A percentile compares a stretch with the other conserved stretches of the same genome.
phyloP scores from a whole-genome alignment of 2,888 invertebrate species.

The Zaprionus lineosus region DNA sequence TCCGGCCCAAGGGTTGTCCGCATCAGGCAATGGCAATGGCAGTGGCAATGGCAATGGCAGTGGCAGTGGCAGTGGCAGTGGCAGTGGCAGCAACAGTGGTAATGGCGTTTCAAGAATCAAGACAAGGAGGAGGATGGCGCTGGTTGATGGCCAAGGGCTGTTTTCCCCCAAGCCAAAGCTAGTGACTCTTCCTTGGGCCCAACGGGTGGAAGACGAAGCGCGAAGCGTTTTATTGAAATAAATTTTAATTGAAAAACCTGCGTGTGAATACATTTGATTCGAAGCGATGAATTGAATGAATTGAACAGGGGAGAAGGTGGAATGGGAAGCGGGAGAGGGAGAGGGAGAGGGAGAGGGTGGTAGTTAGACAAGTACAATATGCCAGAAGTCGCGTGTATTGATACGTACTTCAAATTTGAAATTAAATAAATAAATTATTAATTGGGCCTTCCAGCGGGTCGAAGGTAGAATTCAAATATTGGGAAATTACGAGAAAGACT shows the following conservation, averaged over 20 bases:
- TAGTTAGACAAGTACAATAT: too few relatives aligned
- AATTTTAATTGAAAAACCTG: slow-evolving; percentile 73
- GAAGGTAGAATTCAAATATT: too few relatives aligned
- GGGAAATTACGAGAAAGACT: too few relatives aligned
- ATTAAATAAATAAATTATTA: too few relatives aligned
- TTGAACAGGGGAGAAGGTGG: neutral
- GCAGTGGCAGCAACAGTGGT: slow-evolving; percentile 38
- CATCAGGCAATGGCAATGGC: slow-evolving; percentile 17
- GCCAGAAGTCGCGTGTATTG: neutral
- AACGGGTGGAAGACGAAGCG: slow-evolving; percentile 45
- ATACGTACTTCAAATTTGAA: neutral
- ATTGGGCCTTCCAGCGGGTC: too few relatives aligned
- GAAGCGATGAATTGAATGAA: neutral
- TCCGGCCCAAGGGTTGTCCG: slow-evolving; percentile 40
- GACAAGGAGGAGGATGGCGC: neutral
- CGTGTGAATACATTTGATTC: slow-evolving; percentile 56
- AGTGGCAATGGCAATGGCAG: slow-evolving; percentile 40
- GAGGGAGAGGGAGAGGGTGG: too few relatives aligned
- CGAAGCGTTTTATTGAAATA: slow-evolving; percentile 72
- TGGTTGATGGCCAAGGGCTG: neutral
- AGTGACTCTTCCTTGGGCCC: slow-evolving; percentile 28
- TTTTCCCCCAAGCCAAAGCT: neutral
- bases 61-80: slow-evolving; percentile 19
- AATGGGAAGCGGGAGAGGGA: neutral
- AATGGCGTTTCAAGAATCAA: too few relatives aligned